Evolutionary conservation across 2,113 vertebrate species (phyloP), one percentile per base, ranked within the genome.

Genomic region (Coturnix japonica): DNA sequence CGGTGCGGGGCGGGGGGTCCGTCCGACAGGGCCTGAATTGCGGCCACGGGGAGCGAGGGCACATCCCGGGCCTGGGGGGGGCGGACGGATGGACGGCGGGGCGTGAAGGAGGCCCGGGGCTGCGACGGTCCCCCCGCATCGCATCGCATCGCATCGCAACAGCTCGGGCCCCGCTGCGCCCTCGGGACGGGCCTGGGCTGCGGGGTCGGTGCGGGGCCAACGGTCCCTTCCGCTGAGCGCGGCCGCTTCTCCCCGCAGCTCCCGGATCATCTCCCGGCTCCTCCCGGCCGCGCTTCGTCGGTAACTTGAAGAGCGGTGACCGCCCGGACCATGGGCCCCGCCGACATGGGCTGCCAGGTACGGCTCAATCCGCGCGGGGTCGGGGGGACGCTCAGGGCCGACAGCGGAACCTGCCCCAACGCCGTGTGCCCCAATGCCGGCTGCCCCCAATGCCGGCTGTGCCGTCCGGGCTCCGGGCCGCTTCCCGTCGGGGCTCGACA

Each of bases 271-370:
- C 71, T 76, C 69, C 17, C n/a, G 6, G 61, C n/a, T 13, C 51
- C 51, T 26, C 49, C 25, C 14, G 25, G 47, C 47, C 47, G 22
- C 47, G 47, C 21, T 51, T 4, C 25, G 49, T 51, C 49, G 49
- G 49, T 13, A 59, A 59, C 56, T 59, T 22, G 21, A 13, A 13
- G 57, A 35, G 57, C 57, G 25, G 51, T 25, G 11, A 25, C 13
- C 23, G 49, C 49, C 49, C 22, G 49, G 49, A 92, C 95, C 95
- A 98, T 98, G 98, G 97, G 95, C 94, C 85, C 49, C 95, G 44
- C 76, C 89, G 56, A 26, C 94, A 96, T 97, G 95, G 88, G 76
- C 96, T 11, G 43, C 63, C 39, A 97, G 97, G 97, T 98, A 97
- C 11, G 94, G 84, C 49, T 25, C 25, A 7, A 8, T 51, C 49